Percentiles rank a stretch among this genome's conserved stretches.
These are phyloP conservation scores for Ophiodon elongatus DNA, from an alignment of 2,113 vertebrate species.

Conservation along the genomic window DNA sequence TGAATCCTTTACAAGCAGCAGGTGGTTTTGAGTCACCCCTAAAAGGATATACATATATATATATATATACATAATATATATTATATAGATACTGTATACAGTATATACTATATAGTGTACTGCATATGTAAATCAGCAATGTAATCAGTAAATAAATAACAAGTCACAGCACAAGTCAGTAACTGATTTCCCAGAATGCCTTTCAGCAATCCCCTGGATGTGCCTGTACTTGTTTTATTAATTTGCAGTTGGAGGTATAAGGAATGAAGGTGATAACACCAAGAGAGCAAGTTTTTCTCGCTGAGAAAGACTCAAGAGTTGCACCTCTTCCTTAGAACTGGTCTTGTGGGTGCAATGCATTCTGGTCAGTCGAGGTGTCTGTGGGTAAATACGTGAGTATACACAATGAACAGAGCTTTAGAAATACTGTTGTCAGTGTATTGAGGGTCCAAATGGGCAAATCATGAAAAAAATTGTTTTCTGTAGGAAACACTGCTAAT, in stretches of 20 bases:
- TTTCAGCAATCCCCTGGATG: slow-evolving; percentile 3
- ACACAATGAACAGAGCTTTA: background rate
- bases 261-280: background rate
- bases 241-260: background rate
- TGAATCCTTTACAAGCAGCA: slow-evolving; percentile 1
- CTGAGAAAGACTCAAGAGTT: background rate
- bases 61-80: no score
- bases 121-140: no score
- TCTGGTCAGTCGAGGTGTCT: background rate
- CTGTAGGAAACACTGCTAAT: background rate
- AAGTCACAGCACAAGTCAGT: slow-evolving; percentile 1
- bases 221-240: slow-evolving; percentile 29
- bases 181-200: slow-evolving; percentile 3
- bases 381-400: background rate
- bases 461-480: background rate
- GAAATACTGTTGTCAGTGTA: background rate
- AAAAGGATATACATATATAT: background rate
- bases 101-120: no score
- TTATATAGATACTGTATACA: no score
- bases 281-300: slow-evolving; percentile 27
- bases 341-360: background rate
- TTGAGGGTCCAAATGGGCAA: no score
- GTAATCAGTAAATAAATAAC: background rate
- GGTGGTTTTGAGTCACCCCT: background rate
- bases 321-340: background rate